Evolutionary conservation across 1,140 invertebrate species (phyloP).

Genomic region (Nasonia giraulti): DNA sequence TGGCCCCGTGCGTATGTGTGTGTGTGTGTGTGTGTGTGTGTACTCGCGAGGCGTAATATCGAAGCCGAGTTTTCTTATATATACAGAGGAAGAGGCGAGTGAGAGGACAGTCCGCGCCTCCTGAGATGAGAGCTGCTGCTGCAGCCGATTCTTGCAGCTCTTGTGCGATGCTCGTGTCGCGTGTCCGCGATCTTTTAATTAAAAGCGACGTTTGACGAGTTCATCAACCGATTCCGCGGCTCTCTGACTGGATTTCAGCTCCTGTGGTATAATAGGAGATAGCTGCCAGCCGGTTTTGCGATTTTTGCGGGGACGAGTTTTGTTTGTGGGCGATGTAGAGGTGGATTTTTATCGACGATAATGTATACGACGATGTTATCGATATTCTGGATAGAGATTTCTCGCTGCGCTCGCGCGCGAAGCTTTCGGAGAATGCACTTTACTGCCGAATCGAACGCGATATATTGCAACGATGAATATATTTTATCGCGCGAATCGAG

Average conservation of each 20-base stretch:
- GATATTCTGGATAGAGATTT: neutral
- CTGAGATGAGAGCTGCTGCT: neutral
- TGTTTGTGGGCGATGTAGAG: neutral
- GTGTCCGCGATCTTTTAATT: constrained; percentile 67
- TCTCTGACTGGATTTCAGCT: neutral
- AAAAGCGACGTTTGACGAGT: constrained; percentile 65
- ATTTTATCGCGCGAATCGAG: neutral
- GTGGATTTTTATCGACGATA: neutral
- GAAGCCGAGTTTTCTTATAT: constrained; percentile 57
- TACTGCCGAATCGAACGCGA: too few relatives aligned
- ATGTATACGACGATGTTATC: neutral
- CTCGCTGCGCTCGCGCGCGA: neutral
- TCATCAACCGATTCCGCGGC: constrained; percentile 59
- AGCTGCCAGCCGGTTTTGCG: neutral
- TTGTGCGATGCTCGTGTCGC: constrained; percentile 48
- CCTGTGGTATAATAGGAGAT: neutral
- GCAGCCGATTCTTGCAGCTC: neutral
- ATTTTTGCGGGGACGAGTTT: neutral
- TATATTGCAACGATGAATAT: too few relatives aligned
- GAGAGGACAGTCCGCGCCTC: too few relatives aligned
- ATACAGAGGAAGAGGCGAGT: neutral
- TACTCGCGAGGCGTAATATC: constrained; percentile 49
- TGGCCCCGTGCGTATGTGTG: neutral
- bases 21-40: neutral
- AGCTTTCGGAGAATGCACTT: too few relatives aligned